Conservation (phyloP, 2,797 vertebrate species). For the Parauchenoglanis punctatus region DNA sequence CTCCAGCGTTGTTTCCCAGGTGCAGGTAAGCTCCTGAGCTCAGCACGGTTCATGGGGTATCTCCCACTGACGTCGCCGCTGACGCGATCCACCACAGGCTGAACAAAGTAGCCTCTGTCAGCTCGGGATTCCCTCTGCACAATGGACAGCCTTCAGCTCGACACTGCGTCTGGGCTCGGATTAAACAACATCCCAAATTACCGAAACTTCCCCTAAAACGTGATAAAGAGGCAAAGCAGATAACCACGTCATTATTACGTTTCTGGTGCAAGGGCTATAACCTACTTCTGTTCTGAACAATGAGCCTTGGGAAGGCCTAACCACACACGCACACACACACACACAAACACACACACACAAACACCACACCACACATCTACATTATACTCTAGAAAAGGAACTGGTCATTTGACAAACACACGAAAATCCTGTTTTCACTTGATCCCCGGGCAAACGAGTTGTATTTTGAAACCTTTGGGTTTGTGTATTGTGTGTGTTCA, state of each 20-base stretch:
- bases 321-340: constrained; percentile 7
- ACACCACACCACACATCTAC: not conserved
- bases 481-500: constrained; percentile 9
- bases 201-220: constrained; percentile 52
- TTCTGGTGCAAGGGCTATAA: not conserved
- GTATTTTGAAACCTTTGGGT: constrained; percentile 12
- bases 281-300: constrained; percentile 31
- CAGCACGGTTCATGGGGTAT: constrained; percentile 29
- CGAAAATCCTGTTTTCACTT: constrained; percentile 14
- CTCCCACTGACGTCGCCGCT: constrained; percentile 40
- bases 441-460: not conserved
- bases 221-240: constrained; percentile 36
- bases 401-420: not conserved
- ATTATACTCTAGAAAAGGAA: constrained; percentile 16
- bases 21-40: constrained; percentile 35
- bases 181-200: constrained; percentile 45
- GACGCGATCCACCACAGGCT: constrained; percentile 47
- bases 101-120: constrained; percentile 61
- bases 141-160: constrained; percentile 52
- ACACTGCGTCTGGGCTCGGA: constrained; percentile 40
- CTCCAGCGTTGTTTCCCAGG: not conserved
- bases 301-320: constrained; percentile 10
- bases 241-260: constrained; percentile 38
- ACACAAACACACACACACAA: not conserved
- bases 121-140: constrained; percentile 59